These are phyloP conservation scores for Tubulanus polymorphus DNA, from an alignment of 2,888 invertebrate genomes.

Conservation along the genomic window DNA sequence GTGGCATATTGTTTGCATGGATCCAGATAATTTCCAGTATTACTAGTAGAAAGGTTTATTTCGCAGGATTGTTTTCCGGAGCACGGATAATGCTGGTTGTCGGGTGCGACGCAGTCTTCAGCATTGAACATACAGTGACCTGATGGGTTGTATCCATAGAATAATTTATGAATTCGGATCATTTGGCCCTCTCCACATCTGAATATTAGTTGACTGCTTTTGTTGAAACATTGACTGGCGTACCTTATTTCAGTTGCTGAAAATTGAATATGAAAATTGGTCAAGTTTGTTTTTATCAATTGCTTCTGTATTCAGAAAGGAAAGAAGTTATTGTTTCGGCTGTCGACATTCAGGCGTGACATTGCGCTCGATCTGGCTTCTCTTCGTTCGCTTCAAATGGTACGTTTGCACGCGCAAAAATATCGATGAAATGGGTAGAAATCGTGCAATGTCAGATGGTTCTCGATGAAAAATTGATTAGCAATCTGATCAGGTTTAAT, in stretches of 20 bases:
- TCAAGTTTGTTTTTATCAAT: too few species aligned
- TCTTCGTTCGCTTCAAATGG: too few species aligned
- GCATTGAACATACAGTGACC: conserved; percentile 27
- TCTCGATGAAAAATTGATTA: too few species aligned
- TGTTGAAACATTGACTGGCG: conserved; percentile 31
- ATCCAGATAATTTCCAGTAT: conserved; percentile 29
- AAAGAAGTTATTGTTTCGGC: neutral
- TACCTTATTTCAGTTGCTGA: conserved; percentile 21
- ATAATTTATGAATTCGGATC: conserved; percentile 37
- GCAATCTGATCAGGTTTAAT: too few species aligned
- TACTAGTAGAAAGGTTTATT: conserved; percentile 34
- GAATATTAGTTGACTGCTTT: conserved; percentile 29
- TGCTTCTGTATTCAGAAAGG: neutral
- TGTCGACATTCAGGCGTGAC: neutral
- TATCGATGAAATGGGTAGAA: too few species aligned
- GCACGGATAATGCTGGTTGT: conserved; percentile 35
- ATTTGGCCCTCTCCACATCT: conserved; percentile 37
- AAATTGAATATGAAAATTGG: conserved; percentile 3
- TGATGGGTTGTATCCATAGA: conserved; percentile 37
- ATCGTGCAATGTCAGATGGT: too few species aligned
- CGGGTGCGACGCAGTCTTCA: conserved; percentile 35
- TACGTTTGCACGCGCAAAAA: too few species aligned
- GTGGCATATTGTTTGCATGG: conserved; percentile 32
- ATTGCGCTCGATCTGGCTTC: too few species aligned
- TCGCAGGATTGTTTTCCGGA: conserved; percentile 35